A percentile compares a stretch with the other conserved stretches of the same genome.
Evolutionary conservation across 2,113 vertebrate species (phyloP).

Genomic region (Urocolius indicus): DNA sequence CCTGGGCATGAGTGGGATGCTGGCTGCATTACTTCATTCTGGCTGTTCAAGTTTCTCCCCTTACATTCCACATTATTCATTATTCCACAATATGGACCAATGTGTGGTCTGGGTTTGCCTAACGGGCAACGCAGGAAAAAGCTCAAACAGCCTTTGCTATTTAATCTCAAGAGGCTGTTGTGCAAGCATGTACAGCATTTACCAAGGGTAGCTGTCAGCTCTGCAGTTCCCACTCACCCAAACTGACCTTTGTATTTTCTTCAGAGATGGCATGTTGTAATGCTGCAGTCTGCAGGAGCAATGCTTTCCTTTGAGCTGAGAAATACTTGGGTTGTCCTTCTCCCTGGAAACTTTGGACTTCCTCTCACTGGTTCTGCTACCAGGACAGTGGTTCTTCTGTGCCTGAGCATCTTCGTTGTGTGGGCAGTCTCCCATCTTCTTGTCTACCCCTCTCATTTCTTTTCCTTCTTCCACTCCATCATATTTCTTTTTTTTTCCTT

Average conservation of each 20-base stretch:
- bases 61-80: no score
- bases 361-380: background rate
- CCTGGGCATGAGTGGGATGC: rapidly evolving
- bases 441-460: background rate
- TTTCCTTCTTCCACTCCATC: background rate
- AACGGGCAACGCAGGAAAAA: background rate
- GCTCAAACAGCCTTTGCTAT: background rate
- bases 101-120: background rate
- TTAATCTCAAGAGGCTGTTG: background rate
- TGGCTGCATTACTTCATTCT: background rate
- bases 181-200: background rate
- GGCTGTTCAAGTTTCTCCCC: background rate
- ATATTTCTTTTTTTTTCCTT: background rate
- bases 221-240: slow-evolving; percentile 19
- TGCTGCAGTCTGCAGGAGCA: background rate
- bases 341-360: background rate
- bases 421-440: background rate
- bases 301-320: background rate
- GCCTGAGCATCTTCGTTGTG: background rate
- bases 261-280: background rate
- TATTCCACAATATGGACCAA: background rate
- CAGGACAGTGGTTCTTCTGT: background rate
- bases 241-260: background rate
- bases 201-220: background rate
- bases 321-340: background rate